Conservation (phyloP, 2,113 vertebrate species). For the Campylorhamphus procurvoides region DNA sequence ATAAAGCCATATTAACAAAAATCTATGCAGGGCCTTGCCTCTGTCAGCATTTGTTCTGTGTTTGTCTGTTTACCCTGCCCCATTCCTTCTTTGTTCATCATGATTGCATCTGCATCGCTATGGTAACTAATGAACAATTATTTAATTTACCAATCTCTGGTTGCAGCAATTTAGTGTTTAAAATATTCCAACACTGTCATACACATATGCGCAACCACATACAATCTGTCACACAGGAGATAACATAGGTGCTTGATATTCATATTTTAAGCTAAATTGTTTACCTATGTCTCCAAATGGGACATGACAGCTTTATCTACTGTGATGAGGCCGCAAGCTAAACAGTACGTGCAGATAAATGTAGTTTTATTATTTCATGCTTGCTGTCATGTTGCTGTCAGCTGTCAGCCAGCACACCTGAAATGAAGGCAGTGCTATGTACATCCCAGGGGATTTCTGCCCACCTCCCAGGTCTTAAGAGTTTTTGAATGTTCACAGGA, state of each 20-base stretch:
- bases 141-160: slow-evolving; percentile 54
- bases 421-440: background rate
- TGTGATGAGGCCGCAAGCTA: background rate
- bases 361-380: background rate
- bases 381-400: background rate
- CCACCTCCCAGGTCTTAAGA: background rate
- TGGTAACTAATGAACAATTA: slow-evolving; percentile 59
- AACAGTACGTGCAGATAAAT: background rate
- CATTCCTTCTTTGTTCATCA: background rate
- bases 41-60: background rate
- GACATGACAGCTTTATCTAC: background rate
- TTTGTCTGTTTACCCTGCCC: background rate
- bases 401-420: background rate
- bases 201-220: background rate
- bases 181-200: slow-evolving; percentile 2
- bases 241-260: background rate
- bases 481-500: background rate
- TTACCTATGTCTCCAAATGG: background rate
- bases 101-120: slow-evolving; percentile 37
- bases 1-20: slow-evolving; percentile 6
- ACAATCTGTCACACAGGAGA: background rate
- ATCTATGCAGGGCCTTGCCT: background rate
- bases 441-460: background rate
- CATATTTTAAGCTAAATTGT: background rate
- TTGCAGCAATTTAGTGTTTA: slow-evolving; percentile 17